Evolutionary conservation across 2,888 invertebrate species (phyloP).

Genomic region (Geotrupes spiniger): DNA sequence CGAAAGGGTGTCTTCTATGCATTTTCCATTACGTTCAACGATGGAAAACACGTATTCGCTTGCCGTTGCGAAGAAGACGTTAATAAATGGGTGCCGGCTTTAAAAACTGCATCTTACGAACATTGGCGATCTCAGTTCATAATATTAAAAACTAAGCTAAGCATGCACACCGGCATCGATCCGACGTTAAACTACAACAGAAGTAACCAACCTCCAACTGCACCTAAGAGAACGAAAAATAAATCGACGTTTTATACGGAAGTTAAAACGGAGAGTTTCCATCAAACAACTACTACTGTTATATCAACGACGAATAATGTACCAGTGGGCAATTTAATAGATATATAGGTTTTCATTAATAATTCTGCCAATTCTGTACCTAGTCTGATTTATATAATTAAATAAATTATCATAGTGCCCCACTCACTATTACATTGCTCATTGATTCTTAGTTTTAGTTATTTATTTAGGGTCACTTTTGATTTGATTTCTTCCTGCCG

Average conservation of each 20-base stretch:
- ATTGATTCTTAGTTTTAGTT: too few species aligned
- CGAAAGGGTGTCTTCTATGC: constrained; percentile 66
- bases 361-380: too few species aligned
- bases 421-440: too few species aligned
- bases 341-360: constrained; percentile 23
- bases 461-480: too few species aligned
- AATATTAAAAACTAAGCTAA: constrained; percentile 65
- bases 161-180: constrained; percentile 65
- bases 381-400: too few species aligned
- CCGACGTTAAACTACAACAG: constrained; percentile 44
- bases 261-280: constrained; percentile 15
- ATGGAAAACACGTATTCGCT: constrained; percentile 63
- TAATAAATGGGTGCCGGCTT: constrained; percentile 66
- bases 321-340: constrained; percentile 37
- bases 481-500: too few species aligned
- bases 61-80: constrained; percentile 69
- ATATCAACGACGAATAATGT: constrained; percentile 25
- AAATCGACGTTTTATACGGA: constrained; percentile 43
- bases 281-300: constrained; percentile 25
- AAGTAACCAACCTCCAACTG: constrained; percentile 31
- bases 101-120: constrained; percentile 70
- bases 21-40: constrained; percentile 61
- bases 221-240: constrained; percentile 30
- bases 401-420: too few species aligned
- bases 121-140: constrained; percentile 63